Percentiles rank a stretch among this genome's conserved stretches.
Conservation (phyloP, 2,113 vertebrate species). For the Hucho hucho region DNA sequence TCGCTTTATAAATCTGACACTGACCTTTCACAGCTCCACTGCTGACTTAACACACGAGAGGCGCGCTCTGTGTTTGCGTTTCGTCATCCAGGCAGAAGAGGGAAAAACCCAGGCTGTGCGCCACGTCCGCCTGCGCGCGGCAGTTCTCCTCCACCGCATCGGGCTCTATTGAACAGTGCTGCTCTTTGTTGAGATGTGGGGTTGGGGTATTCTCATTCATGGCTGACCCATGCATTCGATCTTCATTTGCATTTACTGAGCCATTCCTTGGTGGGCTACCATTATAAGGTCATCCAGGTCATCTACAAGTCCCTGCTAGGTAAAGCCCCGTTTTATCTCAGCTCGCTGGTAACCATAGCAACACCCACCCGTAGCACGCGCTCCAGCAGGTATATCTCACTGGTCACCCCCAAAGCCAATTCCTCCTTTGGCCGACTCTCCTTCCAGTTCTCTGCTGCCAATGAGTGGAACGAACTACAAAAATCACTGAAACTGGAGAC, state of each 20-base stretch:
- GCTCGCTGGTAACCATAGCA: no score
- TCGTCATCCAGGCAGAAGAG: constrained; percentile 66
- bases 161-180: neutral
- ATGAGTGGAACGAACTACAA: no score
- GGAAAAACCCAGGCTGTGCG: constrained; percentile 72
- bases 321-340: no score
- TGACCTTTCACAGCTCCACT: constrained; percentile 18
- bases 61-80: neutral
- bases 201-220: neutral
- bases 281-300: no score
- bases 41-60: neutral
- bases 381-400: no score
- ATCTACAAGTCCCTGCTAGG: no score
- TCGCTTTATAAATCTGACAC: constrained; percentile 18
- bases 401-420: no score
- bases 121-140: constrained; percentile 38
- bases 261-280: neutral
- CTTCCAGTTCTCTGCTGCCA: no score
- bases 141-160: constrained; percentile 2
- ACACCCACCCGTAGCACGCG: no score
- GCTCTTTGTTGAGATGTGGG: neutral
- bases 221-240: neutral
- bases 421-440: no score
- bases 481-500: no score
- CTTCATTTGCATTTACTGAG: neutral